Conservation (phyloP, 1,140 invertebrate species). For the Bombus cullumanus region DNA sequence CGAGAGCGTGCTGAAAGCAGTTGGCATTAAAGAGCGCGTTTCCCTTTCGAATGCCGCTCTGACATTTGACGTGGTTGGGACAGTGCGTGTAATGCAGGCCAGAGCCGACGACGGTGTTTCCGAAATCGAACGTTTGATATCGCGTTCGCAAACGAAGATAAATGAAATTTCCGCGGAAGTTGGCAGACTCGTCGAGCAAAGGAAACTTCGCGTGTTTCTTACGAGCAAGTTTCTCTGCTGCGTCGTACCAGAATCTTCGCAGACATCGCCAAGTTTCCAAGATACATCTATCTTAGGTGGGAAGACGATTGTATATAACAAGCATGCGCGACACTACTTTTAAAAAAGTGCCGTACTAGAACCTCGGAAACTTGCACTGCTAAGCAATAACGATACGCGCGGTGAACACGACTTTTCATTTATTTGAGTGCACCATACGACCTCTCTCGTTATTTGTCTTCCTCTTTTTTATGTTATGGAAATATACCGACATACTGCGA, state of each 20-base stretch:
- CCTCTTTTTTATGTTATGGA: not conserved
- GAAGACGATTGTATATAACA: conserved; percentile 10
- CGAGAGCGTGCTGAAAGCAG: conserved; percentile 18
- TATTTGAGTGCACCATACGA: not conserved
- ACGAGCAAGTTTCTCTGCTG: conserved; percentile 4
- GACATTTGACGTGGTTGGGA: conserved; percentile 69
- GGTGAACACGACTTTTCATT: not conserved
- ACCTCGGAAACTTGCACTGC: not conserved
- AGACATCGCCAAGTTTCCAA: not conserved
- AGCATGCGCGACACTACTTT: not conserved
- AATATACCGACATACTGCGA: too few relatives aligned
- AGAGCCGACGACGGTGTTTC: not conserved
- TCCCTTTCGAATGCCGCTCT: conserved; percentile 70
- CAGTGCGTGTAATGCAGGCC: conserved; percentile 14
- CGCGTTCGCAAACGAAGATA: not conserved
- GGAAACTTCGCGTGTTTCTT: not conserved
- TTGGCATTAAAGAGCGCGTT: conserved; percentile 55
- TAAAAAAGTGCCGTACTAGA: not conserved
- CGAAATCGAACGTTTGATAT: not conserved
- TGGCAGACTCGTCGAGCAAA: not conserved
- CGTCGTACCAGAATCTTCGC: not conserved
- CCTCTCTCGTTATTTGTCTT: not conserved
- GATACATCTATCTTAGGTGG: conserved; percentile 29
- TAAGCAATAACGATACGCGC: not conserved
- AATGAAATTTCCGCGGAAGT: conserved; percentile 31